Base-by-base conservation (phyloP, 2,888 invertebrate species). In the Leptarthrus brevirostris region DNA sequence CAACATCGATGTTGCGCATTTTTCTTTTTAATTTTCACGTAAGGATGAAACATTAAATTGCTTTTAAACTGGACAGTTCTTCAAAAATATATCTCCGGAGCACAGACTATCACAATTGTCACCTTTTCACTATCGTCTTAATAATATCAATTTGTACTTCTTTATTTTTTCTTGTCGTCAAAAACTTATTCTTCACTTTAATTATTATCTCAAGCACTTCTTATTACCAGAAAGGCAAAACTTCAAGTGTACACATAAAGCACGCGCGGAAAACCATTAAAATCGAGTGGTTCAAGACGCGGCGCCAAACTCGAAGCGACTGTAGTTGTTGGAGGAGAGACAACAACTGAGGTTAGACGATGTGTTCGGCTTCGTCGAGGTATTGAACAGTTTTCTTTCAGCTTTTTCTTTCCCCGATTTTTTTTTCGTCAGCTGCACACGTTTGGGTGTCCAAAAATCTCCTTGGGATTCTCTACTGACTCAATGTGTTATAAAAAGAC, bases 1-100 rank as follows among this genome's bases (percentile, higher is more conserved):
- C 74, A 73, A 74, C 77, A 74, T 52, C 74, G 64, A 74, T 75
- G 77, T 77, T 76, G 72, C 66, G 66, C 72, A 80, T 80, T 81
- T 80, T 84, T 84, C 83, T 84, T 84, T 80, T 84, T 84, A 6
- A 83, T 84, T 81, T 84, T 84, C 80, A 84, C 84, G 82, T 82
- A 83, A 76, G 84, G 83, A 80, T 84, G 83, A 80, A 84, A 84
- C 84, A 84, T 84, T 84, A 82, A 83, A 80, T 78, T 24, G 26
- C 16, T 49, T 47, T 47, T 18, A 24, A 26, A 44, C 8, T 26
- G 44, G 12, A 66, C 18, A 47, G 30, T 66, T 16, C 26, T 26
- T 47, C 16, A 47, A 47, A 4, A 44, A 12, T 14, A 44, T 61
- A 52, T 0, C 30, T 6, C 0, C 30, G 30, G 47, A 40, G n/a